Conservation (phyloP, 2,888 invertebrate genomes). For the Aricia artaxerxes region DNA sequence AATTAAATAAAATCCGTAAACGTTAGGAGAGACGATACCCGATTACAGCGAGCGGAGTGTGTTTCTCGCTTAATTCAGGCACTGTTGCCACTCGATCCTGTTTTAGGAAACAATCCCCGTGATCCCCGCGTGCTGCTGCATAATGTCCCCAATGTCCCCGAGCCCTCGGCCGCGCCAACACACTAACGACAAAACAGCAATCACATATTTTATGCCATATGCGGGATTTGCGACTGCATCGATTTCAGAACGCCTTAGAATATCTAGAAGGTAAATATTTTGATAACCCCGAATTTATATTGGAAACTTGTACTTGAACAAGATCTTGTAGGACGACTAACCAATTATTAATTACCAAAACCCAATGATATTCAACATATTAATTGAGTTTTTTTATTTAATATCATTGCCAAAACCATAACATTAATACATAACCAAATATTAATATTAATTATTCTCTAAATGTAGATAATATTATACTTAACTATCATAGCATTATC, state of each 20-base stretch:
- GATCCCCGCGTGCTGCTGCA: conserved; percentile 78
- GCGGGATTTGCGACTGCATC: conserved; percentile 17
- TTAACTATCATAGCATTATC: too few species aligned
- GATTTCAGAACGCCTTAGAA: background rate
- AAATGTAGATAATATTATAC: too few species aligned
- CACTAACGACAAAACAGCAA: conserved; percentile 23
- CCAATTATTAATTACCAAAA: too few species aligned
- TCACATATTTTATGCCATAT: conserved; percentile 23
- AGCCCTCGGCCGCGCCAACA: conserved; percentile 16
- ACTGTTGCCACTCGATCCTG: conserved; percentile 66
- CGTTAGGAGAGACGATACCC: conserved; percentile 37
- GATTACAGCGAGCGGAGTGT: conserved; percentile 44
- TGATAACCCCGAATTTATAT: too few species aligned
- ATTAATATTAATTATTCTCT: too few species aligned
- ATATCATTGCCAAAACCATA: too few species aligned
- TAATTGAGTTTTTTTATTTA: too few species aligned
- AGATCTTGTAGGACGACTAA: too few species aligned
- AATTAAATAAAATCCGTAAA: conserved; percentile 35
- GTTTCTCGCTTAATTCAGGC: conserved; percentile 63
- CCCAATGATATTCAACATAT: too few species aligned
- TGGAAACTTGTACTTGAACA: too few species aligned
- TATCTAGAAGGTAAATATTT: too few species aligned
- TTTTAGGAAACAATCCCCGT: conserved; percentile 75
- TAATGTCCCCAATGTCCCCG: conserved; percentile 60
- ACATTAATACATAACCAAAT: too few species aligned